A percentile compares a stretch with the other conserved stretches of the same genome.
Evolutionary conservation across 2,888 invertebrate genomes (phyloP).

Genomic region (Andrena hattorfiana): DNA sequence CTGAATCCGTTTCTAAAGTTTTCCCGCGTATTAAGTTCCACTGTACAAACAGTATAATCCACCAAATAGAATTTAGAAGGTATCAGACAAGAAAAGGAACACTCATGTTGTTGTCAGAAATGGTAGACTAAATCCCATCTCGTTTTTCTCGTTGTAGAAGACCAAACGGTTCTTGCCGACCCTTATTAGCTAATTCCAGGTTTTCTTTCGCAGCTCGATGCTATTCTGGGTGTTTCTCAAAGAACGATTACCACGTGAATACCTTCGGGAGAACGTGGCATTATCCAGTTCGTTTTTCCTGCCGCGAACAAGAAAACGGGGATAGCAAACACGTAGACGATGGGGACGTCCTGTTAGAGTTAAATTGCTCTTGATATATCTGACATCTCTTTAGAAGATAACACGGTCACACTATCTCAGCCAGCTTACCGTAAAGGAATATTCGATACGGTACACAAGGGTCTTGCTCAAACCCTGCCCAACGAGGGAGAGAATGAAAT

Average conservation of each 20-base stretch:
- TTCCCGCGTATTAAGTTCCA: no score
- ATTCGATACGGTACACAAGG: background rate
- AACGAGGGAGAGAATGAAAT: background rate
- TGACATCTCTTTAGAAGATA: conserved; percentile 21
- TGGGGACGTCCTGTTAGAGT: background rate
- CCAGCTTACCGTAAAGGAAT: conserved; percentile 5
- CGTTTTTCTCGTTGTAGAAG: no score
- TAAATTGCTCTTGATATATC: conserved; percentile 36
- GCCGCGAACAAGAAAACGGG: conserved; percentile 24
- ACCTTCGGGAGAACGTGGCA: conserved; percentile 1
- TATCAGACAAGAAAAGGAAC: no score
- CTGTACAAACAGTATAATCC: no score
- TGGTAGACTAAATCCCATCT: no score
- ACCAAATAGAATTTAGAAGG: no score
- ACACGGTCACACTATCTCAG: conserved; percentile 14
- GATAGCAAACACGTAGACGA: background rate
- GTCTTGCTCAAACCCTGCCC: background rate
- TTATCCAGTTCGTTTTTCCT: conserved; percentile 6
- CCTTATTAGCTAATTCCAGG: background rate
- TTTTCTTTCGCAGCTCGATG: background rate
- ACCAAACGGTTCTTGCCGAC: background rate
- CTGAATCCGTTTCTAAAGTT: no score
- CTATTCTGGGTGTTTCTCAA: background rate
- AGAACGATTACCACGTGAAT: conserved; percentile 32
- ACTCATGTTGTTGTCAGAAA: no score